Evolutionary conservation across 2,888 invertebrate genomes (phyloP).

Genomic region (Coenonympha glycerion): DNA sequence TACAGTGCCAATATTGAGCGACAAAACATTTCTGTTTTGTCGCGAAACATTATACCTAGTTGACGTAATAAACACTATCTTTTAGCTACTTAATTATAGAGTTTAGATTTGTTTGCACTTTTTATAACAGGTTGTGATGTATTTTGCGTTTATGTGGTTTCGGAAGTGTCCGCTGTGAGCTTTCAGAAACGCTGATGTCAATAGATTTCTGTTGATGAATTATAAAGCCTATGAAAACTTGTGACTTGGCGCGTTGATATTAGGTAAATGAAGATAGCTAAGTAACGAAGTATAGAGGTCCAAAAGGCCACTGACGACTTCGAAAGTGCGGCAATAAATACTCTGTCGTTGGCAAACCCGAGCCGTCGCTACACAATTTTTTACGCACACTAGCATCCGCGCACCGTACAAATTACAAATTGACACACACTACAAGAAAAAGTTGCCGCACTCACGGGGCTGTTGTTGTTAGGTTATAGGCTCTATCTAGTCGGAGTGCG

Average conservation of each 20-base stretch:
- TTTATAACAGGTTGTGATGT: slow-evolving; percentile 18
- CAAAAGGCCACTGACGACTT: no score
- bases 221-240: slow-evolving; percentile 26
- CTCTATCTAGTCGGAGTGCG: no score
- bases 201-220: slow-evolving; percentile 40
- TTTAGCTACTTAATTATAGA: not conserved
- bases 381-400: no score
- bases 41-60: not conserved
- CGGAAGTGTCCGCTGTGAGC: slow-evolving; percentile 37
- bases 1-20: slow-evolving; percentile 6
- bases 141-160: slow-evolving; percentile 33
- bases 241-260: slow-evolving; percentile 6
- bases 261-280: no score
- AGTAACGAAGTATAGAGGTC: no score
- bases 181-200: slow-evolving; percentile 39
- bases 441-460: no score
- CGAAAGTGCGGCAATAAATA: no score
- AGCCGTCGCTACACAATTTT: no score
- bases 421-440: no score
- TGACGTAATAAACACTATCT: not conserved
- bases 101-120: not conserved
- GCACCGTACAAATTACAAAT: no score
- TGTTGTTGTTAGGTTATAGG: no score
- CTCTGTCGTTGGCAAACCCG: no score
- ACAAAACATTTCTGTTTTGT: slow-evolving; percentile 1